Percentiles rank a stretch among this genome's conserved stretches.
Conservation (phyloP, 2,888 invertebrate species). For the Cataglyphis albicans region DNA sequence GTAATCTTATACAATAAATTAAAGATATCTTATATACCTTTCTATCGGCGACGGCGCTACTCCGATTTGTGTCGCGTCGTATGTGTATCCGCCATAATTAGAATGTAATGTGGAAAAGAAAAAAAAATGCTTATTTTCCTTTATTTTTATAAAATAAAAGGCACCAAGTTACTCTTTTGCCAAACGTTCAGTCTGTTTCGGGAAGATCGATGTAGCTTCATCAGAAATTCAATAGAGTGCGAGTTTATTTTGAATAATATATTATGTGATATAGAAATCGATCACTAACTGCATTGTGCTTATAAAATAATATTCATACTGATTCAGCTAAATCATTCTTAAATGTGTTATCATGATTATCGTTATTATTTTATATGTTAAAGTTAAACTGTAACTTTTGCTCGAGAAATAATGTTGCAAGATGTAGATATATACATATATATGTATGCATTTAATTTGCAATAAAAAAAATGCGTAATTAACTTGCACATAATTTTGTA, state of each 20-base stretch:
- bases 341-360: background rate
- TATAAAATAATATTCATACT: background rate
- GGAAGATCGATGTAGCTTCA: conserved; percentile 51
- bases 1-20: conserved; percentile 74
- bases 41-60: conserved; percentile 52
- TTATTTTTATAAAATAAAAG: conserved; percentile 73
- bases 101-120: conserved; percentile 62
- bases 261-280: background rate
- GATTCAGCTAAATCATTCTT: conserved; percentile 14
- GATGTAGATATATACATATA: background rate
- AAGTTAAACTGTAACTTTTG: background rate
- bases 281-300: background rate
- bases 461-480: background rate
- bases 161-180: conserved; percentile 70
- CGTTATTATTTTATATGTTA: background rate
- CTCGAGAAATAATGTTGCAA: background rate
- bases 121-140: conserved; percentile 63
- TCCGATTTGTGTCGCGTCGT: conserved; percentile 54
- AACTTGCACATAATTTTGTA: conserved; percentile 18
- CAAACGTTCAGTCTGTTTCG: conserved; percentile 70
- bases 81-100: conserved; percentile 59
- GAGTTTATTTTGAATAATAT: background rate
- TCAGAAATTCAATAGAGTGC: conserved; percentile 41
- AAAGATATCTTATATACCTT: conserved; percentile 58
- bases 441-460: conserved; percentile 14